Base-by-base conservation (phyloP, 2,888 invertebrate species). In the Aspidiotus rigidus region DNA sequence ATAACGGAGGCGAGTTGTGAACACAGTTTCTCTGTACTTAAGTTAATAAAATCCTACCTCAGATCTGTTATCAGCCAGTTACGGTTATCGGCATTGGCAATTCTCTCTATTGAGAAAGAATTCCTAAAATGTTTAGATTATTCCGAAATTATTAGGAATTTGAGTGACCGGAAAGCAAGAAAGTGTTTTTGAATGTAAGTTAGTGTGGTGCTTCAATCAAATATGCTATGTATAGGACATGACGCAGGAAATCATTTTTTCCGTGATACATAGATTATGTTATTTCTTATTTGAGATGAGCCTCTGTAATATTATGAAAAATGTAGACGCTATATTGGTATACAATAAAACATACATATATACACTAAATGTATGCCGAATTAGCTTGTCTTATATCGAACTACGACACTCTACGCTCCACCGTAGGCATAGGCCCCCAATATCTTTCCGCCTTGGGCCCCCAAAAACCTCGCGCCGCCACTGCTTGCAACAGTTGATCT, bases 81-180 rank as follows among this genome's bases (percentile, higher is more conserved):
- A 49, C 10, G n/a, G 49, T n/a, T 49, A 13, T 13, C 49, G 49
- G 13, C 11, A 39, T 39, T 41, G 13, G 40, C 61, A 9, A 41
- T 61, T 13, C 17, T 61, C 13, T 61, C 61, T 11, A 17, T 41
- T 39, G 40, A 61, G n/a, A 64, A 69, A 44, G 64, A 15, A 44
- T 49, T 13, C n/a, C n/a, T 49, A n/a, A 49, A 49, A 49, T 13
- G 28, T n/a, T 49, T 49, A n/a, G 49, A 49, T n/a, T 49, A 49
- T 49, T 49, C 49, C n/a, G 49, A 49, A 49, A 49, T 49, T 49
- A 49, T 49, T 49, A 49, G n/a, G n/a, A 49, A 49, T n/a, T n/a
- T 49, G n/a, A 49, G 49, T n/a, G n/a, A 49, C n/a, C 11, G 10
- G n/a, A 49, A 49, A 49, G 49, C 49, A 13, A 13, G 49, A 49